Percentiles rank a stretch among this genome's conserved stretches.
Conservation (phyloP, 2,888 invertebrate species). For the Epinotia bilunana region DNA sequence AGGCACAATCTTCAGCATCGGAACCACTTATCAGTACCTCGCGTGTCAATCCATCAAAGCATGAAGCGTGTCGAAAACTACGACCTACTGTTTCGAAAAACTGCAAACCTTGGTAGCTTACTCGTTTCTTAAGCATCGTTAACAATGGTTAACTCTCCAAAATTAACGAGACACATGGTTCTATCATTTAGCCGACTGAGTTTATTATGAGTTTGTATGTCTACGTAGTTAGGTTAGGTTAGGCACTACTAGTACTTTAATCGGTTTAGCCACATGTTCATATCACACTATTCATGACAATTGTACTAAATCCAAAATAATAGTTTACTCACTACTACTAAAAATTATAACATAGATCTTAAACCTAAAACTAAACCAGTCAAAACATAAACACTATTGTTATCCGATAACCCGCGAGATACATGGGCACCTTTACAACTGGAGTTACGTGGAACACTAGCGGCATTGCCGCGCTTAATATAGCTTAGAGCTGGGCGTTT, state of each 20-base stretch:
- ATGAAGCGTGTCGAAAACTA: conserved; percentile 70
- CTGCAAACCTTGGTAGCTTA: conserved; percentile 61
- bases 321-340: no score
- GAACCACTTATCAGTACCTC: conserved; percentile 56
- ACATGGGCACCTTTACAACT: no score
- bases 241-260: neutral
- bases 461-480: no score
- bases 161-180: conserved; percentile 30
- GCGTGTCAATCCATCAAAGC: conserved; percentile 68
- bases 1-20: conserved; percentile 50
- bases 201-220: neutral
- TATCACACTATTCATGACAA: no score
- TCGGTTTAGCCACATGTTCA: no score
- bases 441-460: no score
- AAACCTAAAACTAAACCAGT: no score
- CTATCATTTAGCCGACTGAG: neutral
- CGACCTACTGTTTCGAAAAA: conserved; percentile 68
- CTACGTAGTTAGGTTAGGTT: neutral
- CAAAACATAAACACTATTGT: no score
- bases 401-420: no score
- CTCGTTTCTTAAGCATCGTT: conserved; percentile 58
- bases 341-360: no score
- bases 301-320: no score
- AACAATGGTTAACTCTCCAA: conserved; percentile 54
- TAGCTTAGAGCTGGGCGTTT: no score